Base-by-base conservation (phyloP, 1,140 invertebrate species). In the Helicorthomorpha holstii region DNA sequence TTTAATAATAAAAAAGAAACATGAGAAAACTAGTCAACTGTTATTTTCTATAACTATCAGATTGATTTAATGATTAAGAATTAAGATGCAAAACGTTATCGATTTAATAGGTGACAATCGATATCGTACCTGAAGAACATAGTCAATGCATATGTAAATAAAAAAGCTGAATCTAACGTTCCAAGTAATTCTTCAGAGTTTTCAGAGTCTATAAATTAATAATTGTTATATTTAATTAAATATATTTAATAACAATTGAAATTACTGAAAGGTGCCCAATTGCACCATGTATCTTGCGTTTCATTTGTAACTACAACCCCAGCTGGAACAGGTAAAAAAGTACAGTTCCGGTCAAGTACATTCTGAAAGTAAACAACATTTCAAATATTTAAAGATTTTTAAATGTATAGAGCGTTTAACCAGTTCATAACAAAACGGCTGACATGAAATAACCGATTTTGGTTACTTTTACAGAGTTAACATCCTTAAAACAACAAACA, bases 111-210 rank as follows among this genome's bases (percentile, higher is more conserved):
- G n/a, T n/a, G n/a, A n/a, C n/a, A n/a, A n/a, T n/a, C n/a, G n/a
- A n/a, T n/a, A n/a, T n/a, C n/a, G n/a, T 64, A 86, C 84, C 83
- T 69, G 71, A 87, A 44, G 69, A 96, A 96, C 92, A 97, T 97
- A 48, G 87, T 83, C 56, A 78, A 71, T 0, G 92, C 92, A 68
- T 98, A 98, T 0, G 83, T 75, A 67, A 96, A 90, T 1, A 97
- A 73, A 69, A 93, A 98, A 3, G 87, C 78, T 0, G 87, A 90
- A 62, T 98, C 93, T 53, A 98, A 67, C 4, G 79, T 75, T 12
- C 90, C 91, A 25, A 96, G 74, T 19, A 95, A 67, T n/a, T 81
- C 76, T 51, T 80, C 74, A 2, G 84, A 80, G 66, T 85, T 77
- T n/a, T 66, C 63, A 26, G 75, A 78, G 73, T 92, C 87, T 92